These are phyloP conservation scores for Zaprionus lineosus DNA, from an alignment of 2,888 invertebrate species.

Conservation along the genomic window DNA sequence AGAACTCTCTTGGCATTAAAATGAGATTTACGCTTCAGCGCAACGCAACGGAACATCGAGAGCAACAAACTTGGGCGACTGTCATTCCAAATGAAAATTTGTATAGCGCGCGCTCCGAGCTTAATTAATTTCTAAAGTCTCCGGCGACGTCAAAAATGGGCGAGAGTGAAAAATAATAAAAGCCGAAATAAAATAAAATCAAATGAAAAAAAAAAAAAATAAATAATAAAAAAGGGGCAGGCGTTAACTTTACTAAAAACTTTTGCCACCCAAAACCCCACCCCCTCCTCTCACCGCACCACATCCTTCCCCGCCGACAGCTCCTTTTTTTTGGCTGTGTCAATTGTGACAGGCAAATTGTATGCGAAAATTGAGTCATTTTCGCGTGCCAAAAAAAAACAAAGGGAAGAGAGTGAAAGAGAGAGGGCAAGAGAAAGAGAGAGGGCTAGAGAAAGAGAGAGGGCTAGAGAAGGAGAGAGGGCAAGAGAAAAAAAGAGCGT, in stretches of 20 bases:
- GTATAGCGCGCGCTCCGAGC: constrained; percentile 50
- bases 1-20: constrained; percentile 78
- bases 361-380: constrained; percentile 60
- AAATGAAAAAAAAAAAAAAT: background rate
- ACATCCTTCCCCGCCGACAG: background rate
- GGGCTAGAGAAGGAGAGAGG: background rate
- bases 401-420: background rate
- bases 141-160: constrained; percentile 12
- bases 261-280: constrained; percentile 6
- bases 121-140: constrained; percentile 58
- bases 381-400: constrained; percentile 18
- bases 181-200: background rate
- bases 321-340: constrained; percentile 26
- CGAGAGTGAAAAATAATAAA: background rate
- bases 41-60: constrained; percentile 25
- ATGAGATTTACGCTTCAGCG: constrained; percentile 77
- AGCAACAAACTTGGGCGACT: constrained; percentile 53
- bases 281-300: background rate
- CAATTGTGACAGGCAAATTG: constrained; percentile 51
- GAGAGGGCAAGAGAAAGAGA: too few relatives aligned
- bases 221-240: background rate
- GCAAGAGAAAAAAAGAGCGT: too few relatives aligned
- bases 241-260: constrained; percentile 38
- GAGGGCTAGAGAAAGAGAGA: background rate
- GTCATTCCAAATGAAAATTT: constrained; percentile 60